Evolutionary conservation across 2,113 vertebrate genomes (phyloP).

Genomic region (Mystacornis crossleyi): DNA sequence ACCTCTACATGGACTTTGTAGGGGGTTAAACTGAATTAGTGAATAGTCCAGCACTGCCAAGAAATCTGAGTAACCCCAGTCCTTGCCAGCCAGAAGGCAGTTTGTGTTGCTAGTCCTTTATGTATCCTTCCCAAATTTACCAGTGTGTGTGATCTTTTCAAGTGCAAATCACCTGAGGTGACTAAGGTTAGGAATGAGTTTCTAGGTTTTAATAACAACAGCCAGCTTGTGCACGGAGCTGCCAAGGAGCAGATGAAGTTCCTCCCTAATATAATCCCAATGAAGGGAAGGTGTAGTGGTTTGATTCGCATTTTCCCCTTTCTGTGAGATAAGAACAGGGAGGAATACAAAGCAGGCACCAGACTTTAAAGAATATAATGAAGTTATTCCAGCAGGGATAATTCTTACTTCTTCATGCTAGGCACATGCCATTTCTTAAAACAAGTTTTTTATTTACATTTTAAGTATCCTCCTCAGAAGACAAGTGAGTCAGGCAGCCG

Average conservation of each 20-base stretch:
- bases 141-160: constrained; percentile 1
- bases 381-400: not conserved
- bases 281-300: not conserved
- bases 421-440: not conserved
- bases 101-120: not conserved
- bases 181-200: constrained; percentile 20
- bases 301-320: too few relatives aligned
- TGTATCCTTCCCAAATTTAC: constrained; percentile 36
- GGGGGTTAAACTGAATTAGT: not conserved
- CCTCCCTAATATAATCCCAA: not conserved
- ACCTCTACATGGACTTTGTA: not conserved
- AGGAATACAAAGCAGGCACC: too few relatives aligned
- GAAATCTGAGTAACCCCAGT: not conserved
- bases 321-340: too few relatives aligned
- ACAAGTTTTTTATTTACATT: not conserved
- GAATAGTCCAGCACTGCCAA: not conserved
- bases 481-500: not conserved
- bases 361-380: too few relatives aligned
- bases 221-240: not conserved
- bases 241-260: not conserved
- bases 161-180: constrained; percentile 20
- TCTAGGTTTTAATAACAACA: constrained; percentile 38
- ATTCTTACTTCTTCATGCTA: not conserved
- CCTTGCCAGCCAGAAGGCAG: not conserved
- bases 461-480: not conserved